A percentile compares a stretch with the other conserved stretches of the same genome.
phyloP scores from a whole-genome alignment of 2,113 vertebrate genomes.

The Hemiprocne comata region DNA sequence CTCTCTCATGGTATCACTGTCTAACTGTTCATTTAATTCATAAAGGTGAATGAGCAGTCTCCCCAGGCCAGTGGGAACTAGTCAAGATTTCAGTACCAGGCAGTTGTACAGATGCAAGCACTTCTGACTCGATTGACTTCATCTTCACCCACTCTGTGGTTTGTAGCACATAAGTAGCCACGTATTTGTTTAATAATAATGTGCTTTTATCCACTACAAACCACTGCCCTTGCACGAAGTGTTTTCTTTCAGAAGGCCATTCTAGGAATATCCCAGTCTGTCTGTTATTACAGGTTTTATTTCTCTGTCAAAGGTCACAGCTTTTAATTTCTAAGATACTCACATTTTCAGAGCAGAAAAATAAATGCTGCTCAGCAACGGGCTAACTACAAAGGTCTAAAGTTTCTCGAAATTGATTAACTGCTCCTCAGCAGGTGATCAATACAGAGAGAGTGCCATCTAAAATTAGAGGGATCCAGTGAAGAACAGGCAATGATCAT shows the following conservation, averaged over 20 bases:
- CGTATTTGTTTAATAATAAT: background rate
- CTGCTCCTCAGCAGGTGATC: background rate
- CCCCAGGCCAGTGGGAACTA: background rate
- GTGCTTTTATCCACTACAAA: background rate
- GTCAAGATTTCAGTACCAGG: background rate
- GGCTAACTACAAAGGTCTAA: background rate
- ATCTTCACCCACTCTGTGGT: background rate
- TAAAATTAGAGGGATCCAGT: background rate
- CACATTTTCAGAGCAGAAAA: background rate
- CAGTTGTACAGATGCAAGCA: background rate
- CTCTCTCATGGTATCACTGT: background rate
- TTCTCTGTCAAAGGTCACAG: background rate
- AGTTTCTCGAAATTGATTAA: background rate
- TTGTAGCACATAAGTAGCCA: background rate
- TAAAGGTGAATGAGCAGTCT: background rate
- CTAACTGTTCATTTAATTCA: background rate
- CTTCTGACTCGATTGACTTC: background rate
- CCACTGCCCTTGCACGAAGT: background rate
- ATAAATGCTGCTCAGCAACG: background rate
- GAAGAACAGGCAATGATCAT: background rate
- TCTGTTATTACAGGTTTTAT: background rate
- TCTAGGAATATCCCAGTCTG: background rate
- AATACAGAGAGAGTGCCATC: background rate
- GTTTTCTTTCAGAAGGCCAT: background rate
- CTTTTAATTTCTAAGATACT: conserved; percentile 20